Evolutionary conservation across 2,888 invertebrate species (phyloP).

Genomic region (Stenichneumon culpator): DNA sequence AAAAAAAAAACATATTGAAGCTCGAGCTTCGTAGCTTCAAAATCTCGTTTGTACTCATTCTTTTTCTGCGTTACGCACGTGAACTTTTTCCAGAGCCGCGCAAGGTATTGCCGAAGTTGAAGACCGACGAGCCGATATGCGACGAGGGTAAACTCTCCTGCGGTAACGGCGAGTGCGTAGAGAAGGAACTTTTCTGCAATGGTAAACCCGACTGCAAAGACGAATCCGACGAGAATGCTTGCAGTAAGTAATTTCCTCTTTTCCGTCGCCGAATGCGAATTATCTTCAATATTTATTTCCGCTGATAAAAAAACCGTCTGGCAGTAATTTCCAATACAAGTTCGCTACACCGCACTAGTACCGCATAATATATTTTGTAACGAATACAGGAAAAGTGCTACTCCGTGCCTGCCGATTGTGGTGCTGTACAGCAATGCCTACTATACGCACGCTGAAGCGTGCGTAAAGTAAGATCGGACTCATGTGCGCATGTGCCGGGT

Average conservation of each 20-base stretch:
- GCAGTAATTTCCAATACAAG: too few relatives aligned
- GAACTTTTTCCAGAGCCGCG: conserved; percentile 91
- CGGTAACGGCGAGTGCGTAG: conserved; percentile 96
- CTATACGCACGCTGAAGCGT: too few relatives aligned
- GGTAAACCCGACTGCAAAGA: conserved; percentile 97
- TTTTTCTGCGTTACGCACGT: conserved; percentile 51
- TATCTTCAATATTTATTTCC: too few relatives aligned
- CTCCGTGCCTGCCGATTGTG: too few relatives aligned
- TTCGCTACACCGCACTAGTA: too few relatives aligned
- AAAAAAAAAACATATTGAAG: conserved; percentile 50
- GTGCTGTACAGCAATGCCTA: too few relatives aligned
- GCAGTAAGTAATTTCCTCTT: conserved; percentile 89
- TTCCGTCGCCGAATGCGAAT: neutral
- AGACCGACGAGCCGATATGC: conserved; percentile 97
- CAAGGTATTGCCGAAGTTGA: conserved; percentile 94
- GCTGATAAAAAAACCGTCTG: too few relatives aligned
- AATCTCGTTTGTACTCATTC: conserved; percentile 49
- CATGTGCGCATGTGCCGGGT: too few relatives aligned
- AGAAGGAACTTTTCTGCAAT: conserved; percentile 96
- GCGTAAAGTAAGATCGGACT: too few relatives aligned
- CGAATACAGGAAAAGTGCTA: too few relatives aligned
- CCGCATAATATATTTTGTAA: too few relatives aligned
- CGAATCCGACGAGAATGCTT: conserved; percentile 97
- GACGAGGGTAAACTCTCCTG: conserved; percentile 96
- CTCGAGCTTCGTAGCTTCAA: conserved; percentile 66